Evolutionary conservation across 2,888 invertebrate genomes (phyloP).

Genomic region (Pinctada fucata): DNA sequence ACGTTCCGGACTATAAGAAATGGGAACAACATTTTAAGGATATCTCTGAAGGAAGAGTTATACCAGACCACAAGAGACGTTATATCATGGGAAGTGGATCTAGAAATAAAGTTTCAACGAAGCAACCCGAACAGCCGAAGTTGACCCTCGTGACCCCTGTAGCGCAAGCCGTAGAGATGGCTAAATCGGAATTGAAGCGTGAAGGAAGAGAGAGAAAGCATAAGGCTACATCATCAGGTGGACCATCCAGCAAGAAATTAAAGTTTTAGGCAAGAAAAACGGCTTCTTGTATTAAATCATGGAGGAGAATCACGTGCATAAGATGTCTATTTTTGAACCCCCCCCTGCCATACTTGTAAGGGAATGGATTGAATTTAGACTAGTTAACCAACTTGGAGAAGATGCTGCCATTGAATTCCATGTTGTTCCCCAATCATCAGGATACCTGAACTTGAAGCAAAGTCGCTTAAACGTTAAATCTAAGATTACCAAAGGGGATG

Average conservation of each 20-base stretch:
- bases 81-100: constrained; percentile 8
- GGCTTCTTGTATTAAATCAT: neutral
- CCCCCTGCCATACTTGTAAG: neutral
- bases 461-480: too few relatives aligned
- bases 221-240: neutral
- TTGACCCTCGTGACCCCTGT: constrained; percentile 1
- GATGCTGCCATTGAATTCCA: neutral
- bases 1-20: constrained; percentile 1
- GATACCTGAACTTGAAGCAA: neutral
- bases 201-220: constrained; percentile 1
- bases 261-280: neutral
- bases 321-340: neutral
- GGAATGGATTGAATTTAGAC: neutral
- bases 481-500: too few relatives aligned
- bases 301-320: neutral
- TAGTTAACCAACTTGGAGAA: neutral
- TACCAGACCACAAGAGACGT: constrained; percentile 12
- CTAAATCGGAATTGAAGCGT: neutral
- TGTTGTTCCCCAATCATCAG: neutral
- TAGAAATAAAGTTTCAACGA: neutral
- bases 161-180: neutral
- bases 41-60: constrained; percentile 7
- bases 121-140: neutral
- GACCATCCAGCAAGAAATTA: neutral
- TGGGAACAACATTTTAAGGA: constrained; percentile 11